A percentile compares a stretch with the other conserved stretches of the same genome.
These are phyloP conservation scores for Polydrusus tereticollis DNA, from an alignment of 2,888 invertebrate species.

Conservation along the genomic window DNA sequence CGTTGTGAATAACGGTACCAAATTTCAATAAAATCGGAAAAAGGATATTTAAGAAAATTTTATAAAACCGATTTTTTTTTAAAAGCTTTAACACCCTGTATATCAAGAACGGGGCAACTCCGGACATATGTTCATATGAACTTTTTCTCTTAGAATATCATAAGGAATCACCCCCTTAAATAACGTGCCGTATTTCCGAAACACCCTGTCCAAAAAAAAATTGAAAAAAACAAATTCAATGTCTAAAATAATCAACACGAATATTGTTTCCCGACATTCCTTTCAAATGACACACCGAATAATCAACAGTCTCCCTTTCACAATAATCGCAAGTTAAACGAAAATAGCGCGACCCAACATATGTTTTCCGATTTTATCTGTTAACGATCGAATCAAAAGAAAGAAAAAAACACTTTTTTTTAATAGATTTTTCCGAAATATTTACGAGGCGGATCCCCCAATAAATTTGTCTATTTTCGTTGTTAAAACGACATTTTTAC, in stretches of 20 bases:
- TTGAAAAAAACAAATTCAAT: too few relatives aligned
- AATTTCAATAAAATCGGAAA: too few relatives aligned
- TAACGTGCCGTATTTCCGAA: too few relatives aligned
- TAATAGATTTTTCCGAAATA: slow-evolving; percentile 42
- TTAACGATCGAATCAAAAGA: slow-evolving; percentile 36
- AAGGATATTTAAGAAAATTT: too few relatives aligned
- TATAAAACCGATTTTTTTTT: not conserved
- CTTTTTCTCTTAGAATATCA: too few relatives aligned
- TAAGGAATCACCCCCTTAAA: too few relatives aligned
- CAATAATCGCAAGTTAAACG: slow-evolving; percentile 3
- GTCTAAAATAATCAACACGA: too few relatives aligned
- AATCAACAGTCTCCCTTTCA: slow-evolving; percentile 8
- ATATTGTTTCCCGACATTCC: not conserved
- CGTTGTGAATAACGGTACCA: too few relatives aligned
- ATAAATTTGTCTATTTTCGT: slow-evolving; percentile 49
- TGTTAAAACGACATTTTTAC: slow-evolving; percentile 39
- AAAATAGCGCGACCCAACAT: slow-evolving; percentile 33
- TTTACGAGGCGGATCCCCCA: slow-evolving; percentile 40
- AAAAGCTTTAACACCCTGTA: too few relatives aligned
- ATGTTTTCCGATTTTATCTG: slow-evolving; percentile 42
- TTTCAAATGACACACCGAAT: not conserved
- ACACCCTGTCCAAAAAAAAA: too few relatives aligned
- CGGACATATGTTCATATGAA: too few relatives aligned
- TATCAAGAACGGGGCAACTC: too few relatives aligned
- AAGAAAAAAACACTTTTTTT: slow-evolving; percentile 22